Evolutionary conservation across 2,888 invertebrate genomes (phyloP).

Genomic region (Aporophyla lueneburgensis): DNA sequence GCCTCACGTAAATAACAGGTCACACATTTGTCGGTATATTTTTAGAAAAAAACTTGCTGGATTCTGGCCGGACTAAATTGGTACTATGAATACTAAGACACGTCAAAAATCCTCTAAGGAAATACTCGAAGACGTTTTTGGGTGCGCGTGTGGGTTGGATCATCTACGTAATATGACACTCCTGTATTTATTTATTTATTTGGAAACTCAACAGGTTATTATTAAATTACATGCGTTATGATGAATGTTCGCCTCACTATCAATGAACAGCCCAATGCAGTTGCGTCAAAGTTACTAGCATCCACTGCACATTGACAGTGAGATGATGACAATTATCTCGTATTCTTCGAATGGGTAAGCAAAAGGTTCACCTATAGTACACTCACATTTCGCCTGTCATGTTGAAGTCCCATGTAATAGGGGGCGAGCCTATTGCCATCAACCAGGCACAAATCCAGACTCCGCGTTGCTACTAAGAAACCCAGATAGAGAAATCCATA

Average conservation of each 20-base stretch:
- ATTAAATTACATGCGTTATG: too few relatives aligned
- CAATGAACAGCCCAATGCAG: too few relatives aligned
- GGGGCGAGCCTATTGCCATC: neutral
- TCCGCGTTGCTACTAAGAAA: too few relatives aligned
- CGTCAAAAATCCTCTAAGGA: neutral
- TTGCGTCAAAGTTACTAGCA: too few relatives aligned
- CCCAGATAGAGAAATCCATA: too few relatives aligned
- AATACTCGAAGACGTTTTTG: too few relatives aligned
- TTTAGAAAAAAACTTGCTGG: neutral
- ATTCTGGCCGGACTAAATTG: neutral
- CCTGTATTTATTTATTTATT: too few relatives aligned
- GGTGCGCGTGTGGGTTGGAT: neutral
- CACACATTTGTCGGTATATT: conserved; percentile 1
- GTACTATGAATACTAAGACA: neutral
- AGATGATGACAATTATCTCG: too few relatives aligned
- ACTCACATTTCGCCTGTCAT: neutral
- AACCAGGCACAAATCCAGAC: neutral
- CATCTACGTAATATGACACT: neutral
- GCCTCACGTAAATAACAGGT: conserved; percentile 1
- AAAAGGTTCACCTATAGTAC: neutral
- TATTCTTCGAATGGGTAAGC: neutral
- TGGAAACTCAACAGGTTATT: too few relatives aligned
- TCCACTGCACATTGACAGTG: too few relatives aligned
- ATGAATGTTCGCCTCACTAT: too few relatives aligned
- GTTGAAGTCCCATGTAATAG: neutral